Evolutionary conservation across 2,888 invertebrate genomes (phyloP).

Genomic region (Xestia c-nigrum): DNA sequence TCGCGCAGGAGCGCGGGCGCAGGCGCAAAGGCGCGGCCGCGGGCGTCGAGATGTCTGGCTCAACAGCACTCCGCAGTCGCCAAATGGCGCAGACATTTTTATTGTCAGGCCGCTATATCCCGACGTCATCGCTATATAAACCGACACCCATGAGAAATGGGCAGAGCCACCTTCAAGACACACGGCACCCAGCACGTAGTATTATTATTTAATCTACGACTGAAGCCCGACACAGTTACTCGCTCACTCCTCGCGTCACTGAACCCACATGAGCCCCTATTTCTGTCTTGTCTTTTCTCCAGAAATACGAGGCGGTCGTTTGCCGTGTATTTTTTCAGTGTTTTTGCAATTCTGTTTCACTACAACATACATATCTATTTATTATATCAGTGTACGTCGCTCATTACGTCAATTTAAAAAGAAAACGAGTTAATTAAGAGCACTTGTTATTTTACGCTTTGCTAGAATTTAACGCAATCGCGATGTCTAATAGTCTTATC

Average conservation of each 20-base stretch:
- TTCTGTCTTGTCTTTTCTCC: conserved; percentile 85
- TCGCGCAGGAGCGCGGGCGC: conserved; percentile 36
- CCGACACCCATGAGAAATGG: conserved; percentile 52
- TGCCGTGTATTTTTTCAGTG: conserved; percentile 62
- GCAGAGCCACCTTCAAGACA: conserved; percentile 53
- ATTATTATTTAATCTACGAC: conserved; percentile 64
- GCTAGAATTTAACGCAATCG: not conserved
- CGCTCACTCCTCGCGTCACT: conserved; percentile 76
- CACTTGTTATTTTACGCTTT: conserved; percentile 17
- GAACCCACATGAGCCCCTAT: conserved; percentile 79
- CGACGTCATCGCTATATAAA: conserved; percentile 60
- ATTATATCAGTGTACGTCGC: conserved; percentile 28
- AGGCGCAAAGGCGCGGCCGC: conserved; percentile 63
- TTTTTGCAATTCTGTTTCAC: conserved; percentile 62
- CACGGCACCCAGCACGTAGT: conserved; percentile 52
- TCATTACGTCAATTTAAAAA: conserved; percentile 33
- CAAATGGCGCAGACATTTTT: conserved; percentile 67
- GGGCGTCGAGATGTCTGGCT: conserved; percentile 82
- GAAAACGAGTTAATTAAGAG: conserved; percentile 45
- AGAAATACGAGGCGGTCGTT: conserved; percentile 76
- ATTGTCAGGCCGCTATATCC: conserved; percentile 49
- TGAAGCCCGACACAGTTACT: conserved; percentile 62
- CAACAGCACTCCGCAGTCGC: conserved; percentile 57
- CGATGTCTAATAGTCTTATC: not conserved
- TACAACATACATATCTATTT: conserved; percentile 49